phyloP scores from a whole-genome alignment of 2,797 vertebrate genomes.

The Sebastes flavidus region DNA sequence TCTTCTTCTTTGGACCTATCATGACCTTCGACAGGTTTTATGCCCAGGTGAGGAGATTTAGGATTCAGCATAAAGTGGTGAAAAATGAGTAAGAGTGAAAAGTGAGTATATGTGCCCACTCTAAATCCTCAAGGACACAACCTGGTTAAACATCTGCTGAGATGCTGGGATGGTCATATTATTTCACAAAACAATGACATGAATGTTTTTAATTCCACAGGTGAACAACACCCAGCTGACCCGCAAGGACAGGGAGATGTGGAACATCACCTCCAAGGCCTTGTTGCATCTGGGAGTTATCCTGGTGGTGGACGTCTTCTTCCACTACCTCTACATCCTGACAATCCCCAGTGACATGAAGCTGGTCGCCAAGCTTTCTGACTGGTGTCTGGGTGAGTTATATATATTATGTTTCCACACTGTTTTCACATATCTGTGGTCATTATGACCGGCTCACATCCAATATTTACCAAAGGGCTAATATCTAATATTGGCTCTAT shows the following conservation, averaged over 20 bases:
- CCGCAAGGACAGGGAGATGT: constrained; percentile 90
- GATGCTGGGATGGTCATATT: neutral
- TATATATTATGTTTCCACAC: neutral
- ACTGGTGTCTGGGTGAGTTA: constrained; percentile 92
- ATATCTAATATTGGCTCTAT: neutral
- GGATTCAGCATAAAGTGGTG: neutral
- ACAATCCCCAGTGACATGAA: constrained; percentile 94
- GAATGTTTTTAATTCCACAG: constrained; percentile 66
- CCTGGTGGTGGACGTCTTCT: constrained; percentile 90
- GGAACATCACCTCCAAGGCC: constrained; percentile 88
- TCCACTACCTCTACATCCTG: constrained; percentile 98
- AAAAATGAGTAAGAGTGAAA: no score
- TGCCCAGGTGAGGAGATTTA: constrained; percentile 84
- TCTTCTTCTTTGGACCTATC: constrained; percentile 98
- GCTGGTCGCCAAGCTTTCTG: constrained; percentile 87
- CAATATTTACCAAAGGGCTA: no score
- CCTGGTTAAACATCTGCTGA: neutral
- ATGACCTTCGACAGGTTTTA: constrained; percentile 96
- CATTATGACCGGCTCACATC: no score
- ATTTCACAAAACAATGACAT: neutral
- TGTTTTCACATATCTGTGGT: neutral
- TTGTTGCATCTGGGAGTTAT: constrained; percentile 85
- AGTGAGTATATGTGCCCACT: no score
- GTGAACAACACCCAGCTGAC: constrained; percentile 84
- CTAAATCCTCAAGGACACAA: neutral